phyloP scores from a whole-genome alignment of 2,113 vertebrate genomes.

The Boulengeromyrus knoepffleri region DNA sequence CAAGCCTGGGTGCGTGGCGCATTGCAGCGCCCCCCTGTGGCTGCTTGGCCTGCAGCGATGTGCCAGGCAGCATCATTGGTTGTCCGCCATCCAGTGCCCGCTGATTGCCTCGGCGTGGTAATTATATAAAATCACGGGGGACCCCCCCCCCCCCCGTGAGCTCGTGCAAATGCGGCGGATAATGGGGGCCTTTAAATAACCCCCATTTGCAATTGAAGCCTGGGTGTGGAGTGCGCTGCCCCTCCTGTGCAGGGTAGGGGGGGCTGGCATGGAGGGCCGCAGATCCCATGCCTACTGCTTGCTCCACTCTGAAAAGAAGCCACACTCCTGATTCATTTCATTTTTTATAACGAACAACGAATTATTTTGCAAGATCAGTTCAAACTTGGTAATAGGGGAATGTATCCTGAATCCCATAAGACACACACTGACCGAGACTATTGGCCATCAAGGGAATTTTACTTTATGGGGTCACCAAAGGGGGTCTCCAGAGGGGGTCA shows the following conservation, averaged over 20 bases:
- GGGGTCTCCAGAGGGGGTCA: neutral
- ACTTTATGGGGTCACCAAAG: neutral
- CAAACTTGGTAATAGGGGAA: neutral
- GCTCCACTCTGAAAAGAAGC: neutral
- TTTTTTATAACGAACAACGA: neutral
- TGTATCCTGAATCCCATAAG: neutral
- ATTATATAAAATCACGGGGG: neutral
- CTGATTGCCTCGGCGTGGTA: neutral
- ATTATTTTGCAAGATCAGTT: neutral
- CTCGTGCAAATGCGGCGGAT: neutral
- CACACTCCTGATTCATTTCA: neutral
- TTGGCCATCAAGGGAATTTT: neutral
- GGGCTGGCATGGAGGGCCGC: neutral
- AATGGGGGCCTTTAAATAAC: neutral
- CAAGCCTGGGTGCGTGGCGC: neutral
- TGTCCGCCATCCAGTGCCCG: constrained; percentile 22
- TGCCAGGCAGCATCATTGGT: constrained; percentile 23
- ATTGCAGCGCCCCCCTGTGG: neutral
- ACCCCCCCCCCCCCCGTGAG: neutral
- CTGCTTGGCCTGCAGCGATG: neutral
- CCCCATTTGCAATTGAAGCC: neutral
- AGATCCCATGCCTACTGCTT: neutral
- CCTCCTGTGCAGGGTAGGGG: neutral
- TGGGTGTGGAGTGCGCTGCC: neutral
- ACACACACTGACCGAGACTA: neutral